Percentiles rank a stretch among this genome's conserved stretches.
phyloP scores from a whole-genome alignment of 2,888 invertebrate genomes.

The Papilio protenor region DNA sequence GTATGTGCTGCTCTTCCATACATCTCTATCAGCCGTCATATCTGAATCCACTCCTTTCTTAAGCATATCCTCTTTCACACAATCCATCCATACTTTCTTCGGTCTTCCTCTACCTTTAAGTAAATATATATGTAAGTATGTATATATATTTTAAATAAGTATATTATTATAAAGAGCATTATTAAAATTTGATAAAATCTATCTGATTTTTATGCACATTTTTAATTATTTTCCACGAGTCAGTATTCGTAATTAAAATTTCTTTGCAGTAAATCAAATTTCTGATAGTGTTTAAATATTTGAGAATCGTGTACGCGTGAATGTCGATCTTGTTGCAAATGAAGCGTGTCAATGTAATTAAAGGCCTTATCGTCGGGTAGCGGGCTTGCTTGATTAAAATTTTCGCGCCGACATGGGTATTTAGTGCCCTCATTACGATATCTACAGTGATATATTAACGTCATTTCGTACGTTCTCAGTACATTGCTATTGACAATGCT shows the following conservation, averaged over 20 bases:
- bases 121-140: no score
- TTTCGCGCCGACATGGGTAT: slow-evolving; percentile 12
- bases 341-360: slow-evolving; percentile 23
- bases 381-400: slow-evolving; percentile 17
- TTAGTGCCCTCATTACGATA: slow-evolving; percentile 3
- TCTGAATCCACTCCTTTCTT: no score
- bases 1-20: no score
- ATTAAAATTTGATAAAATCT: no score
- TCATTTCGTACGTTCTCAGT: background rate
- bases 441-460: slow-evolving; percentile 17
- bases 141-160: no score
- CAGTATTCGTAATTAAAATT: background rate
- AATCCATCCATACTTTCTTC: no score
- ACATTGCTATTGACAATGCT: slow-evolving; percentile 1
- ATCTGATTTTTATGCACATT: no score
- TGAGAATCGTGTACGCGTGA: slow-evolving; percentile 6
- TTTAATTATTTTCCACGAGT: no score
- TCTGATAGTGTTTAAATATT: slow-evolving; percentile 10
- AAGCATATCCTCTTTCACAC: no score
- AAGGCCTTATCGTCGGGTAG: slow-evolving; percentile 12
- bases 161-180: no score
- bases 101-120: no score
- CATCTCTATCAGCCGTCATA: no score
- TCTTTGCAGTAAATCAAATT: background rate
- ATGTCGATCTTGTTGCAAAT: background rate